Evolutionary conservation across 2,113 vertebrate species (phyloP).

Genomic region (Rostratula benghalensis): DNA sequence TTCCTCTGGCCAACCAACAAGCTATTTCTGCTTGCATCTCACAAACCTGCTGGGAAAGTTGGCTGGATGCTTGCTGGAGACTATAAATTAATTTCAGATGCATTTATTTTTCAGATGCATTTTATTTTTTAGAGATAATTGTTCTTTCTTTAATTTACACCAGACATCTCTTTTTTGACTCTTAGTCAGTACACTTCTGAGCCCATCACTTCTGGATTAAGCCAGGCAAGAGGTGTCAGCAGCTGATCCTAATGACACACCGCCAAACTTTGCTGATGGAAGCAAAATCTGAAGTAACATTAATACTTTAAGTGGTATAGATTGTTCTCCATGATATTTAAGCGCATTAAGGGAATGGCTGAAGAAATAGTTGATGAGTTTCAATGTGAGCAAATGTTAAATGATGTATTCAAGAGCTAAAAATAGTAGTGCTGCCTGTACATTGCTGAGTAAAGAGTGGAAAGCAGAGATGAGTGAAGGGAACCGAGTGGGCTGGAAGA

Average conservation of each 20-base stretch:
- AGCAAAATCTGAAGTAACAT: constrained; percentile 13
- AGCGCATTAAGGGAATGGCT: constrained; percentile 4
- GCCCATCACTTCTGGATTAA: not conserved
- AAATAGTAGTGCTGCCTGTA: not conserved
- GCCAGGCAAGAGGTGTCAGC: not conserved
- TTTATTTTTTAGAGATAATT: not conserved
- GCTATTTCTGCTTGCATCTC: not conserved
- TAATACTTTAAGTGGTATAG: constrained; percentile 36
- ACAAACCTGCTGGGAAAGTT: not conserved
- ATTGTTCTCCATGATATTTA: constrained; percentile 36
- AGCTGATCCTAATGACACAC: not conserved
- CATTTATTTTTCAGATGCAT: not conserved
- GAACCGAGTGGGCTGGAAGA: not conserved
- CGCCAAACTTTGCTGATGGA: not conserved
- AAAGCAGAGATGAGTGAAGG: not conserved
- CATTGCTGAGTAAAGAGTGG: not conserved
- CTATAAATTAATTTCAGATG: no score
- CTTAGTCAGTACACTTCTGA: not conserved
- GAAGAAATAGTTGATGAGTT: constrained; percentile 1
- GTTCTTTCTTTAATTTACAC: not conserved
- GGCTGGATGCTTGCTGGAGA: no score
- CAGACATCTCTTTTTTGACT: not conserved
- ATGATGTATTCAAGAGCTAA: not conserved
- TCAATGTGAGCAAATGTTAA: constrained; percentile 23
- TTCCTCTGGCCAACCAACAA: not conserved